Evolutionary conservation across 2,797 vertebrate genomes (phyloP).

Genomic region (Urophycis tenuis): DNA sequence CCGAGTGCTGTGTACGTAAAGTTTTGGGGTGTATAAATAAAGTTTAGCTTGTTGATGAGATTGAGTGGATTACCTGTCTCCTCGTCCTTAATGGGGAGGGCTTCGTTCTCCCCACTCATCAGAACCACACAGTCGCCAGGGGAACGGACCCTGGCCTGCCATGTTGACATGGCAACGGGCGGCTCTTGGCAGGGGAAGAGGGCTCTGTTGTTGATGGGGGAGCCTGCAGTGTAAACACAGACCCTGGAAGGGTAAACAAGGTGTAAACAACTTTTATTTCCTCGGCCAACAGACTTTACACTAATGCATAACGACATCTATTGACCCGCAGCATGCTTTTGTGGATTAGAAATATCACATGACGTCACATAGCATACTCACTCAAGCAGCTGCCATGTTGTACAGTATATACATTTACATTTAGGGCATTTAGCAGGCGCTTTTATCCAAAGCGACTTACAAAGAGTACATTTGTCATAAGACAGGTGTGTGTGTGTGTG

Average conservation of each 20-base stretch:
- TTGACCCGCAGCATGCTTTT: constrained; percentile 37
- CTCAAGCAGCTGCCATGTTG: background rate
- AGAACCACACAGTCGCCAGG: constrained; percentile 82
- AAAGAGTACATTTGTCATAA: no score
- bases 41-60: background rate
- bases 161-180: constrained; percentile 95
- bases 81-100: constrained; percentile 56
- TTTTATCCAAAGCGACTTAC: no score
- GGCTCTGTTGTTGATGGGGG: constrained; percentile 97
- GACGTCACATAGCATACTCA: background rate
- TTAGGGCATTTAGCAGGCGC: no score
- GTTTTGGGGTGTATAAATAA: background rate
- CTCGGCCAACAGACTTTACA: constrained; percentile 50
- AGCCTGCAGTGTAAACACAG: constrained; percentile 94
- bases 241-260: constrained; percentile 68
- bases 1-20: background rate
- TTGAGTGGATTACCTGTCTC: constrained; percentile 57
- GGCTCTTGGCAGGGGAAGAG: constrained; percentile 98
- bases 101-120: constrained; percentile 90
- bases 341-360: constrained; percentile 16
- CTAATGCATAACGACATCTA: constrained; percentile 20
- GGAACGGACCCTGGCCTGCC: constrained; percentile 84
- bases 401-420: background rate
- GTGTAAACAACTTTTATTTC: constrained; percentile 51
- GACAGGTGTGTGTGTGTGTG: no score